Base-by-base conservation (phyloP, 2,113 vertebrate genomes). In the Brienomyrus longianalis region DNA sequence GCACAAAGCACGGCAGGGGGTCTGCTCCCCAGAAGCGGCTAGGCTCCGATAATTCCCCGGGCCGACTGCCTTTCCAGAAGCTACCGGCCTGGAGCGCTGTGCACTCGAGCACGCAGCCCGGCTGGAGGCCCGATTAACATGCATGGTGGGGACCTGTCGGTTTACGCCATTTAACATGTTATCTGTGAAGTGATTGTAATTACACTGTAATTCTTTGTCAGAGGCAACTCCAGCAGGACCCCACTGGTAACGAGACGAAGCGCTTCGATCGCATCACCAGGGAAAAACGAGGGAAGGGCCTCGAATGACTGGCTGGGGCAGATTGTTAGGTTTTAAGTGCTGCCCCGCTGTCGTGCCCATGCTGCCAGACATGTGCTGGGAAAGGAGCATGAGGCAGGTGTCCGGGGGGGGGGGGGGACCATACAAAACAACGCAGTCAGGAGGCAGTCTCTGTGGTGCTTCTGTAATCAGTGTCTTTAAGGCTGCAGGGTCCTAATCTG, bases 151-250 rank as follows among this genome's bases (percentile, higher is more conserved):
- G 80, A 62, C 77, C 23, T 21, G 45, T 56, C 83, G 50, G 27
- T 83, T 89, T 83, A 84, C n/a, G 35, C 35, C n/a, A 43, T 66
- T 89, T 62, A 21, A 62, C 51, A 85, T 62, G 83, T 86, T 51
- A 87, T 35, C 85, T 85, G 80, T 47, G 54, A 85, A 89, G 83
- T 23, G 21, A 45, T 27, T 47, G 89, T 31, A 89, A 89, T 89
- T 89, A 62, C 56, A 19, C 43, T 66, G n/a, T 27, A 62, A 47
- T 43, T 84, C 89, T 85, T 9, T 89, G 89, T 89, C 80, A 66
- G 23, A 15, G 51, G 39, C 23, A n/a, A 47, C 0, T 47, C 3
- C 50, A 45, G 27, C n/a, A 83, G 50, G 74, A 47, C 50, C 23
- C 89, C 27, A n/a, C 80, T 62, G 89, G 80, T 47, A 89, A 89